phyloP scores from a whole-genome alignment of 2,888 invertebrate genomes.

The Drosophila paucipuncta region DNA sequence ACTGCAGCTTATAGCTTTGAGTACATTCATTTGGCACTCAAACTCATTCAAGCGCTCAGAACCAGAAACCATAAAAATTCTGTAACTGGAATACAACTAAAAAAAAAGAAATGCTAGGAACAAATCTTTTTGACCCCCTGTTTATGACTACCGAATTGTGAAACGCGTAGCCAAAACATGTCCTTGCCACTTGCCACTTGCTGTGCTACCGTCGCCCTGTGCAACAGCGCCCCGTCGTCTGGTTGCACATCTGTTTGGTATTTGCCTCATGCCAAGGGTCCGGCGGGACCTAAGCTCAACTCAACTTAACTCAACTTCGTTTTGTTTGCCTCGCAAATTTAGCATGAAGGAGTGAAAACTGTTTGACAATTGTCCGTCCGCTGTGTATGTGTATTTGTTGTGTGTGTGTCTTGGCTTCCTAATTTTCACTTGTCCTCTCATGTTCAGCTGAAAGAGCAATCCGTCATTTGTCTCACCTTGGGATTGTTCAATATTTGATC shows the following conservation, averaged over 20 bases:
- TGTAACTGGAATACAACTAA: slow-evolving; percentile 28
- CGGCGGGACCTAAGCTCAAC: slow-evolving; percentile 53
- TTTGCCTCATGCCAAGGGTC: slow-evolving; percentile 59
- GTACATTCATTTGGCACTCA: slow-evolving; percentile 40
- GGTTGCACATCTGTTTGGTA: slow-evolving; percentile 44
- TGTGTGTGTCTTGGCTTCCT: slow-evolving; percentile 27
- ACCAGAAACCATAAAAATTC: slow-evolving; percentile 49
- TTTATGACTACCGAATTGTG: slow-evolving; percentile 64
- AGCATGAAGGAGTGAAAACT: slow-evolving; percentile 81
- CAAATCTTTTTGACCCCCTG: slow-evolving; percentile 23
- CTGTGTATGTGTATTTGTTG: neutral
- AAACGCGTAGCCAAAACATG: slow-evolving; percentile 47
- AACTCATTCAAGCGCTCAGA: slow-evolving; percentile 66
- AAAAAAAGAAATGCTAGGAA: slow-evolving; percentile 21
- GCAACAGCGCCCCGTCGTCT: slow-evolving; percentile 39
- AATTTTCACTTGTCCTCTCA: slow-evolving; percentile 63
- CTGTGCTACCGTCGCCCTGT: slow-evolving; percentile 52
- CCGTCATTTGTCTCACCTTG: slow-evolving; percentile 59
- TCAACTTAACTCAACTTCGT: slow-evolving; percentile 27
- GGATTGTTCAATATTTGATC: slow-evolving; percentile 76
- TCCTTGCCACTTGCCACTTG: slow-evolving; percentile 58
- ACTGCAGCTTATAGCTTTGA: slow-evolving; percentile 50
- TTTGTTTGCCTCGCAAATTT: slow-evolving; percentile 73
- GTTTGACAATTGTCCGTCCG: slow-evolving; percentile 57
- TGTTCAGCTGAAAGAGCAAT: slow-evolving; percentile 49